phyloP scores from a whole-genome alignment of 2,113 vertebrate genomes.

The Sander vitreus region DNA sequence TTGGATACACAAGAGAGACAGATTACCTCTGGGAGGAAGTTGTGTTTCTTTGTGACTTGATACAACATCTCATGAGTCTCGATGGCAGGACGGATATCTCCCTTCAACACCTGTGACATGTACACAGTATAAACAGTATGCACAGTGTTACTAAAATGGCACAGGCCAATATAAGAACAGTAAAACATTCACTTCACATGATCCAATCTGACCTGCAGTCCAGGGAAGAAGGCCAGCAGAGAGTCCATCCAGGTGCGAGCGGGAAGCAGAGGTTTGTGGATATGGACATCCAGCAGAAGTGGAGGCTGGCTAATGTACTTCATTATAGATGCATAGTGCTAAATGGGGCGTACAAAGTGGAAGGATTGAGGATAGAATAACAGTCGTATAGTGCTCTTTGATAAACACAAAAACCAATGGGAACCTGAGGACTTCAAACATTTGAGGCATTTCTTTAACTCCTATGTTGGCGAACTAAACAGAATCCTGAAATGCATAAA shows the following conservation, averaged over 20 bases:
- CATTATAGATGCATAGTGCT: conserved; percentile 99
- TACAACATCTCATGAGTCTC: conserved; percentile 99
- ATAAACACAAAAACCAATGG: not conserved
- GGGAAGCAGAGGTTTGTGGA: conserved; percentile 98
- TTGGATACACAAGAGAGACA: conserved; percentile 1
- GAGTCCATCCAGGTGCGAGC: conserved; percentile 99
- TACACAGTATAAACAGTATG: not conserved
- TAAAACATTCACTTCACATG: not conserved
- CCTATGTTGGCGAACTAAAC: not conserved
- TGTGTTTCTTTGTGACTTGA: conserved; percentile 99
- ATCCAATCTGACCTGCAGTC: conserved; percentile 89
- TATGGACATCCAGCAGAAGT: conserved; percentile 96
- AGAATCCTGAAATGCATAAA: conserved; percentile 8
- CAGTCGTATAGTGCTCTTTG: not conserved
- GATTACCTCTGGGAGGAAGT: conserved; percentile 97
- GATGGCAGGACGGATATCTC: conserved; percentile 97
- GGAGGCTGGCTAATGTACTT: conserved; percentile 99
- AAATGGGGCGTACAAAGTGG: conserved; percentile 11
- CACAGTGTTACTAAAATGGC: not conserved
- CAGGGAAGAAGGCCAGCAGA: conserved; percentile 97
- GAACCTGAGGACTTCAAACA: not conserved
- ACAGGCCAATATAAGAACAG: not conserved
- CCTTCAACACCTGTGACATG: conserved; percentile 93
- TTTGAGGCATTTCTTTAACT: not conserved
- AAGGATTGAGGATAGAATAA: not conserved